Conservation (phyloP, 2,888 invertebrate species). For the Epiblema foenella region DNA sequence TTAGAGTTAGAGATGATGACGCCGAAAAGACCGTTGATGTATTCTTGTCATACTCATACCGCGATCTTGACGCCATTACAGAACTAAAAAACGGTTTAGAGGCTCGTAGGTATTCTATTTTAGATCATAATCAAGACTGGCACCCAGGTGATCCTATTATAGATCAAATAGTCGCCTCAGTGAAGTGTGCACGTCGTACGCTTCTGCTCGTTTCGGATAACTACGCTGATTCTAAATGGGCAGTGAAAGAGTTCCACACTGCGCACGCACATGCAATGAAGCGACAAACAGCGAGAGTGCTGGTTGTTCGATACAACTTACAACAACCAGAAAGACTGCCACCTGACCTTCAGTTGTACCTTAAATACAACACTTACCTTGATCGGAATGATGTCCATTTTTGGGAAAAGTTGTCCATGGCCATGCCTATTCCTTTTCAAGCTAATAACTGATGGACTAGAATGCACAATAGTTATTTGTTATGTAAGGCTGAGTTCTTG, state of each 20-base stretch:
- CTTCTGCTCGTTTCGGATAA: constrained; percentile 24
- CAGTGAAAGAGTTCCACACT: not conserved
- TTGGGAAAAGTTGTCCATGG: not conserved
- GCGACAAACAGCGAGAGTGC: constrained; percentile 10
- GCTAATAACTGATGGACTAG: not conserved
- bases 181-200: constrained; percentile 4
- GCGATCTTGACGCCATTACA: not conserved
- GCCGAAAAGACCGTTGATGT: constrained; percentile 10
- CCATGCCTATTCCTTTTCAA: not conserved
- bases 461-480: too few relatives aligned
- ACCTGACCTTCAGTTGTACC: not conserved
- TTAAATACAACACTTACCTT: constrained; percentile 25
- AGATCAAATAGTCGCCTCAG: constrained; percentile 6
- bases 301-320: constrained; percentile 10
- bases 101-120: constrained; percentile 4
- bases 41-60: constrained; percentile 15
- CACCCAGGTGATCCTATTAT: constrained; percentile 8
- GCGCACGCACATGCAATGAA: constrained; percentile 14
- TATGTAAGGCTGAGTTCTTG: too few relatives aligned
- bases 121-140: constrained; percentile 23
- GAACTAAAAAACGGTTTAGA: not conserved
- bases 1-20: constrained; percentile 7
- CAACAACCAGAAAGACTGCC: constrained; percentile 3
- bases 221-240: constrained; percentile 9
- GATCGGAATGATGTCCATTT: not conserved